Evolutionary conservation across 1,140 invertebrate genomes (phyloP), one percentile per base, ranked within the genome.

Genomic region (Hycleus cichorii): DNA sequence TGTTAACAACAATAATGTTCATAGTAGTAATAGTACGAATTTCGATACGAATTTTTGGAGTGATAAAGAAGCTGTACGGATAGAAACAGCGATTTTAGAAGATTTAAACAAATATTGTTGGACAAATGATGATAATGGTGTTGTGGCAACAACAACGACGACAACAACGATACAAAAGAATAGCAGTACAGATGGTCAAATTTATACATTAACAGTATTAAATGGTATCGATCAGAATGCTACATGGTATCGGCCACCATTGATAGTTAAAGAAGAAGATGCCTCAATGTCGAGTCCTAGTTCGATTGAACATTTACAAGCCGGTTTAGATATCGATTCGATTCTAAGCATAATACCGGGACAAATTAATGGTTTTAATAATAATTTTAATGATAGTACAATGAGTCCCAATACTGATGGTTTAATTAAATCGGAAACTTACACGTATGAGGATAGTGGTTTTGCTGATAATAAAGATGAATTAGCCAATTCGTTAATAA

Each of bases 51-150:
- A 80, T 65, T 83, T 88, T 60, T 89, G 87, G 87, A 82, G 81
- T 62, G 85, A 86, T 59, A 84, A 88, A 73, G 78, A 87, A 72
- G 75, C 83, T 62, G 77, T 83, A 69, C 73, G 85, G 68, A 72
- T 88, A 68, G 82, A 90, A 76, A 79, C 81, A 18, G 80, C 83
- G 32, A 85, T 90, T 49, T 75, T 91, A 60, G 88, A 90, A 72
- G 88, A 90, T 70, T 77, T 90, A 32, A 89, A 89, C 70, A 87
- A 88, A 65, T 88, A 84, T 72, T 89, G 86, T 64, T 91, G 88
- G 88, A 80, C 81, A 71, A 80, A 83, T 46, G 76, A 75, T 47
- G 62, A 79, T 76, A 32, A 32, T 32, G 32, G 32, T 32, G 32
- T 32, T 4, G 32, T 32, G 4, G 32, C 68, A 69, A 75, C 49